These are phyloP conservation scores for Tyrophagus putrescentiae DNA, from an alignment of 1,140 invertebrate genomes.

Conservation along the genomic window DNA sequence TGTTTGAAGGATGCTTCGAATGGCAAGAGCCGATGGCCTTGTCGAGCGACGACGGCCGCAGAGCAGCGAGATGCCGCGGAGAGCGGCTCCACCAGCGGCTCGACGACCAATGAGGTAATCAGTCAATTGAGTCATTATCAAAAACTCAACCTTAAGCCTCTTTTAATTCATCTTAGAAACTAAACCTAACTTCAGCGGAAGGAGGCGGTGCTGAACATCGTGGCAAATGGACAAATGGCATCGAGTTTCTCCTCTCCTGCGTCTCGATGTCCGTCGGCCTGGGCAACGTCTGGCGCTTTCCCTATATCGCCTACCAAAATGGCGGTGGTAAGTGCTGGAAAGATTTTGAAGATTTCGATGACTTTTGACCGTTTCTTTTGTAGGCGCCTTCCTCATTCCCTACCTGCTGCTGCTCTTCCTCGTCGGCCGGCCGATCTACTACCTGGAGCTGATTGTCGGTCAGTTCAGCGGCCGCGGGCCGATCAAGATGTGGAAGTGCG, in stretches of 20 bases:
- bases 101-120: conserved; percentile 6
- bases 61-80: too few relatives aligned
- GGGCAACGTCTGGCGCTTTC: conserved; percentile 42
- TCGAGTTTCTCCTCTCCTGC: conserved; percentile 37
- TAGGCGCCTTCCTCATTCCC: conserved; percentile 42
- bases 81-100: not conserved
- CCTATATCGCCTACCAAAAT: conserved; percentile 24
- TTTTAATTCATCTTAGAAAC: not conserved
- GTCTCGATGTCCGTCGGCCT: conserved; percentile 40
- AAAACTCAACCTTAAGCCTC: not conserved
- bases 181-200: conserved; percentile 1
- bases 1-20: too few relatives aligned
- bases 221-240: conserved; percentile 30
- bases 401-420: conserved; percentile 43
- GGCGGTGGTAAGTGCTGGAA: conserved; percentile 17
- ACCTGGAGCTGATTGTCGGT: conserved; percentile 37
- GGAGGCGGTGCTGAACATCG: conserved; percentile 12
- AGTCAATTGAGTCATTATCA: not conserved
- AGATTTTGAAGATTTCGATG: not conserved
- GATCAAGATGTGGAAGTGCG: conserved; percentile 28
- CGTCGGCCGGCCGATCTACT: conserved; percentile 41
- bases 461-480: conserved; percentile 30
- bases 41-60: too few relatives aligned
- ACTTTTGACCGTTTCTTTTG: conserved; percentile 16
- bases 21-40: too few relatives aligned